Percentiles rank a stretch among this genome's conserved stretches.
Conservation (phyloP, 2,888 invertebrate genomes). For the Tribolium freemani region DNA sequence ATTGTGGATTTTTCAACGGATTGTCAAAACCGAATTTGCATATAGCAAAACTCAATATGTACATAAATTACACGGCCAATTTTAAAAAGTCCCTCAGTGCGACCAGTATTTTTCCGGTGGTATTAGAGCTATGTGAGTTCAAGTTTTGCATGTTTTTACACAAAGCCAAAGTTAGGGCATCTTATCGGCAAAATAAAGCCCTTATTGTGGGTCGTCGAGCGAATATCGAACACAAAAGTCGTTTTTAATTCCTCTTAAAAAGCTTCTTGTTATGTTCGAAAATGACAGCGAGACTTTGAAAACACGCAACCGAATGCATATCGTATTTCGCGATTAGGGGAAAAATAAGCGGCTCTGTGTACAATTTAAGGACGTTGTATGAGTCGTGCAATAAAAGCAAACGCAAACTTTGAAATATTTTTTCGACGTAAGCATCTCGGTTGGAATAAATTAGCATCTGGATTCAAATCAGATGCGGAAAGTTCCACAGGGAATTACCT, state of each 20-base stretch:
- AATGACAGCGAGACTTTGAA: background rate
- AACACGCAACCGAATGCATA: background rate
- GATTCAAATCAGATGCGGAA: background rate
- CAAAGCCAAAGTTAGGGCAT: background rate
- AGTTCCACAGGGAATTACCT: background rate
- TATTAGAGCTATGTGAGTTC: too few relatives aligned
- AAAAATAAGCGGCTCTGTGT: background rate
- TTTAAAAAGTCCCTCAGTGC: background rate
- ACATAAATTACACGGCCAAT: slow-evolving; percentile 13
- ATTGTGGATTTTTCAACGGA: background rate
- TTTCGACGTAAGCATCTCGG: background rate
- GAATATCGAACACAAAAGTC: background rate
- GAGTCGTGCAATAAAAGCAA: background rate
- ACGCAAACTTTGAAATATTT: background rate
- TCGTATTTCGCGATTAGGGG: background rate
- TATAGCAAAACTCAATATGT: slow-evolving; percentile 18
- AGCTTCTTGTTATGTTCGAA: background rate
- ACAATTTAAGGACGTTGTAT: background rate
- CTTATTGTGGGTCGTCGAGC: background rate
- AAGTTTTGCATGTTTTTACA: too few relatives aligned
- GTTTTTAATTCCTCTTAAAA: background rate
- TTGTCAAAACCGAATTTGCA: slow-evolving; percentile 16
- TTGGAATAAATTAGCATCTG: background rate
- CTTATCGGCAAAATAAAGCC: background rate
- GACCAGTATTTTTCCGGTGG: background rate